These are phyloP conservation scores for Trematocara zebra DNA, from an alignment of 2,113 vertebrate genomes.

Conservation along the genomic window DNA sequence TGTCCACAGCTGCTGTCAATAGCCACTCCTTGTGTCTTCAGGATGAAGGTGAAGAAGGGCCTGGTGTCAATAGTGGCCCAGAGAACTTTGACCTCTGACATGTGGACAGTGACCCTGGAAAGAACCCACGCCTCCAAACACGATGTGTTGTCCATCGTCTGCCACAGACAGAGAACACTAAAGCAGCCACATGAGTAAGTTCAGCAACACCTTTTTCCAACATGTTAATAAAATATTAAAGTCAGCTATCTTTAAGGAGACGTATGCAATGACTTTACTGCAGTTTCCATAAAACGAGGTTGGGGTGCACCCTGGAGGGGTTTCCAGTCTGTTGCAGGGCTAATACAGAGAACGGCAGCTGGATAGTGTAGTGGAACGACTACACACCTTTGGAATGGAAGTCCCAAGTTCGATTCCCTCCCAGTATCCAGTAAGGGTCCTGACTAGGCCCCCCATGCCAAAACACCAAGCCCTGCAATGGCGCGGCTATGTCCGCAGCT, in stretches of 20 bases:
- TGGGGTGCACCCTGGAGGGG: background rate
- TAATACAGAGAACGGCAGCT: background rate
- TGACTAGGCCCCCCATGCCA: fast-evolving
- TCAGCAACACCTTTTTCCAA: background rate
- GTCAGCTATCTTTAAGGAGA: background rate
- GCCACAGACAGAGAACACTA: constrained; percentile 28
- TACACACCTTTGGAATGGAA: background rate
- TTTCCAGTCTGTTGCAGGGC: background rate
- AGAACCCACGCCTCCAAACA: constrained; percentile 53
- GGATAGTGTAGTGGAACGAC: background rate
- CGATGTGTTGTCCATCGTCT: constrained; percentile 63
- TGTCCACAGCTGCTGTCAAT: background rate
- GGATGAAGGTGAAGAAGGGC: constrained; percentile 67
- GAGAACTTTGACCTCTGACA: constrained; percentile 41
- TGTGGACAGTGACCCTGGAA: constrained; percentile 64
- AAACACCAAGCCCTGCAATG: background rate
- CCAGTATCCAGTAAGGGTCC: background rate
- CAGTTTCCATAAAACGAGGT: background rate
- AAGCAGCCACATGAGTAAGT: constrained; percentile 26
- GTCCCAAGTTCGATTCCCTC: background rate
- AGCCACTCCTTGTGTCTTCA: background rate
- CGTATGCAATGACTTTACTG: background rate
- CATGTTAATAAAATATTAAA: background rate
- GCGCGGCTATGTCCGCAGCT: fast-evolving
- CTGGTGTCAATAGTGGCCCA: constrained; percentile 58